phyloP scores from a whole-genome alignment of 1,140 invertebrate genomes.

The Dendroctonus ponderosae region DNA sequence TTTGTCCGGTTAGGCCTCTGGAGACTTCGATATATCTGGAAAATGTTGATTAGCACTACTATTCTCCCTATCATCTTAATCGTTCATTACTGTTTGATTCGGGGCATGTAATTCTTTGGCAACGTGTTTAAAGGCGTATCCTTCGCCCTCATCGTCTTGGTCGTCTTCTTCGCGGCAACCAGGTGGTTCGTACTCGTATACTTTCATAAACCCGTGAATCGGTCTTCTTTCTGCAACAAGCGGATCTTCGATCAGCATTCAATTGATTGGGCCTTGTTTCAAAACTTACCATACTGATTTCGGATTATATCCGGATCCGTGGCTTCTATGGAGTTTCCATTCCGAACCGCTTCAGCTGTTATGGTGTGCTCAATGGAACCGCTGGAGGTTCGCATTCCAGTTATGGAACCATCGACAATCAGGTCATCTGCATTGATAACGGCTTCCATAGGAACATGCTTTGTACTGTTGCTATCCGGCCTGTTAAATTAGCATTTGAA shows the following conservation, averaged over 20 bases:
- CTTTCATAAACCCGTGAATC: conserved; percentile 49
- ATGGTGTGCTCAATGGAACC: conserved; percentile 38
- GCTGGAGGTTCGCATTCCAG: conserved; percentile 42
- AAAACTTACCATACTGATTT: conserved; percentile 74
- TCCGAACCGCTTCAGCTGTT: conserved; percentile 42
- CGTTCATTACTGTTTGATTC: conserved; percentile 44
- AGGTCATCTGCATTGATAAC: conserved; percentile 48
- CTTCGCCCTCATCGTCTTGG: conserved; percentile 45
- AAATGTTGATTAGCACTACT: background rate
- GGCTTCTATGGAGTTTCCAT: conserved; percentile 47
- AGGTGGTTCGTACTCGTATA: conserved; percentile 47
- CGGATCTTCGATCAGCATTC: background rate
- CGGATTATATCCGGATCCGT: conserved; percentile 78
- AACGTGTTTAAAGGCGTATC: conserved; percentile 49
- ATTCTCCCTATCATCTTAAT: too few relatives aligned
- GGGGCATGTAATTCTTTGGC: conserved; percentile 49
- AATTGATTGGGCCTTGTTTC: background rate
- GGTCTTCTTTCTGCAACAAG: conserved; percentile 43
- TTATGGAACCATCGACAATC: conserved; percentile 47
- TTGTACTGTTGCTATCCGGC: conserved; percentile 55
- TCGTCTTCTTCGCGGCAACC: conserved; percentile 46
- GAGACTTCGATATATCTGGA: conserved; percentile 66
- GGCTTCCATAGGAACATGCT: conserved; percentile 61
- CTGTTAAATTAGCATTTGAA: conserved; percentile 35
- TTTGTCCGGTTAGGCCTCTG: conserved; percentile 62